Conservation (phyloP, 2,113 vertebrate genomes). For the Cheilinus undulatus region DNA sequence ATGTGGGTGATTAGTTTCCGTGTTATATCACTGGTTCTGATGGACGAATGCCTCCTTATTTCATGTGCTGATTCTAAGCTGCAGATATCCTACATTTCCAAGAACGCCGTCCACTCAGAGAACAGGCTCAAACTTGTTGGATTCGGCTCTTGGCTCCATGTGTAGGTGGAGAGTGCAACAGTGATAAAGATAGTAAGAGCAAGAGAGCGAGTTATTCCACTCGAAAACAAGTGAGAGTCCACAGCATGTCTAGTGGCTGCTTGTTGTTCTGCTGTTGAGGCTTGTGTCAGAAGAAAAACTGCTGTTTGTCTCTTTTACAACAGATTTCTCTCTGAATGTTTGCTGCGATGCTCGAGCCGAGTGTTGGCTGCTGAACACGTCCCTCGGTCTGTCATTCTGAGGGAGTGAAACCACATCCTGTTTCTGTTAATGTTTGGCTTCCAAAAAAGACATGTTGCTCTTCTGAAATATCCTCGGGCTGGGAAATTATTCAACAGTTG, state of each 20-base stretch:
- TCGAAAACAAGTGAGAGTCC: conserved; percentile 67
- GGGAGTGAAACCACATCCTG: not conserved
- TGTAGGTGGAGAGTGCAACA: conserved; percentile 75
- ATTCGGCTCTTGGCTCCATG: conserved; percentile 58
- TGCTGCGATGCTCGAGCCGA: not conserved
- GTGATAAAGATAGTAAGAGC: conserved; percentile 78
- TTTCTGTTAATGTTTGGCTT: not conserved
- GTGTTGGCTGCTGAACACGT: not conserved
- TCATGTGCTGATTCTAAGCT: not conserved
- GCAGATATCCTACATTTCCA: conserved; percentile 20
- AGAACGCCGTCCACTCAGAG: conserved; percentile 37
- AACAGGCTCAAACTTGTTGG: conserved; percentile 61
- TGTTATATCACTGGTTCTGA: not conserved
- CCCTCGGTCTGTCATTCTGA: not conserved
- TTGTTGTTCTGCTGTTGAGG: conserved; percentile 40
- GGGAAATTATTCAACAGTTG: not conserved
- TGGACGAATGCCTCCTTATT: not conserved
- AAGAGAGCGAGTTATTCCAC: conserved; percentile 63
- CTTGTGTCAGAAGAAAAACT: conserved; percentile 20
- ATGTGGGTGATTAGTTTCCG: not conserved
- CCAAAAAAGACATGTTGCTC: not conserved
- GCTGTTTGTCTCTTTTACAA: conserved; percentile 29
- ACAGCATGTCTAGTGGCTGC: conserved; percentile 62
- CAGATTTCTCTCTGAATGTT: conserved; percentile 31
- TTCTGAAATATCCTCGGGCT: not conserved